Conservation (phyloP, 2,888 invertebrate species). For the Enoplolaimus lenunculus region DNA sequence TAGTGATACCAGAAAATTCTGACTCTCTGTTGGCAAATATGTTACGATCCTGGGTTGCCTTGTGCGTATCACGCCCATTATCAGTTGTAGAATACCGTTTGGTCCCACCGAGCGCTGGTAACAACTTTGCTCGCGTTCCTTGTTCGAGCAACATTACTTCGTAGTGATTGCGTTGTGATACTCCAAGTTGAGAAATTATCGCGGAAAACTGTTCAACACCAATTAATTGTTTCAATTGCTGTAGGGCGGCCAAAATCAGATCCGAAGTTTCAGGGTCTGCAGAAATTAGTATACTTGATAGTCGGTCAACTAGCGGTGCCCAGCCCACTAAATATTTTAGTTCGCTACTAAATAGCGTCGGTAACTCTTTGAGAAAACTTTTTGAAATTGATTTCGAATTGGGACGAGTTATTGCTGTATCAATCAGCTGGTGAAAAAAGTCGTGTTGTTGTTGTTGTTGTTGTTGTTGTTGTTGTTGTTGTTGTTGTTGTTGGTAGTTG, state of each 20-base stretch:
- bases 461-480: no score
- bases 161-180: no score
- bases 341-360: conserved; percentile 43
- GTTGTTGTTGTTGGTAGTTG: no score
- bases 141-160: no score
- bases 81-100: no score
- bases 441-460: conserved; percentile 43
- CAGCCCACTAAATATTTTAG: conserved; percentile 31
- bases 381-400: conserved; percentile 39
- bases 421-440: conserved; percentile 40
- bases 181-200: no score
- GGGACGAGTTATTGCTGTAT: conserved; percentile 42
- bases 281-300: conserved; percentile 31
- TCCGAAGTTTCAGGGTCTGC: conserved; percentile 27
- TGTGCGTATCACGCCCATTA: no score
- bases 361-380: conserved; percentile 42
- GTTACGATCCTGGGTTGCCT: no score
- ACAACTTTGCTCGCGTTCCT: no score
- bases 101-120: no score
- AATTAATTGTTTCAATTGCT: conserved; percentile 41
- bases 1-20: no score
- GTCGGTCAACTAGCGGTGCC: conserved; percentile 33
- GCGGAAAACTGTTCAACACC: conserved; percentile 42
- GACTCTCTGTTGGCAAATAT: no score
- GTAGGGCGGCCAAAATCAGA: conserved; percentile 40